phyloP scores from a whole-genome alignment of 2,113 vertebrate species.

The Puntigrus tetrazona region DNA sequence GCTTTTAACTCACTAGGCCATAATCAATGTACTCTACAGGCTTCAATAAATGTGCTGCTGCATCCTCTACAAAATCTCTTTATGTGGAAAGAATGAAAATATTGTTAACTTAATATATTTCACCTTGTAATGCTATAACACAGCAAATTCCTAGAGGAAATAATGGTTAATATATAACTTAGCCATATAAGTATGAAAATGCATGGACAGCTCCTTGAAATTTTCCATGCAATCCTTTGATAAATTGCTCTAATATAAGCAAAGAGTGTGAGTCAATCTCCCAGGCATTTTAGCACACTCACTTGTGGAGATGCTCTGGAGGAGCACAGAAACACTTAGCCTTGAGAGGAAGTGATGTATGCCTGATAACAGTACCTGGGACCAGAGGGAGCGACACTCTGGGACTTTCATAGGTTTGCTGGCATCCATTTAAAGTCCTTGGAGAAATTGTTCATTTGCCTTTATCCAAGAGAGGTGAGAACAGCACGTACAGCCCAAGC shows the following conservation, averaged over 20 bases:
- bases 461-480: slow-evolving; percentile 24
- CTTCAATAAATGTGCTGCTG: background rate
- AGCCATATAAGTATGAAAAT: background rate
- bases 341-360: slow-evolving; percentile 28
- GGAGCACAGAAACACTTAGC: slow-evolving; percentile 27
- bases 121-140: background rate
- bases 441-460: slow-evolving; percentile 23
- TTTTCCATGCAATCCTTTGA: background rate
- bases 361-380: slow-evolving; percentile 18
- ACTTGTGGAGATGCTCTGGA: background rate
- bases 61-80: background rate
- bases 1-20: background rate
- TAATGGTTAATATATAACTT: background rate
- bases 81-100: background rate
- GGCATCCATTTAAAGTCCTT: slow-evolving; percentile 21
- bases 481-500: background rate
- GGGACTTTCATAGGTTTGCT: slow-evolving; percentile 25
- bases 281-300: slow-evolving; percentile 26
- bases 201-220: slow-evolving; percentile 4
- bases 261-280: slow-evolving; percentile 10
- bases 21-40: background rate
- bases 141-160: background rate
- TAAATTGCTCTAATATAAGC: slow-evolving; percentile 17
- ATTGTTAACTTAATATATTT: background rate
- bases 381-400: background rate